Evolutionary conservation across 2,888 invertebrate species (phyloP).

Genomic region (Halictus ligatus): DNA sequence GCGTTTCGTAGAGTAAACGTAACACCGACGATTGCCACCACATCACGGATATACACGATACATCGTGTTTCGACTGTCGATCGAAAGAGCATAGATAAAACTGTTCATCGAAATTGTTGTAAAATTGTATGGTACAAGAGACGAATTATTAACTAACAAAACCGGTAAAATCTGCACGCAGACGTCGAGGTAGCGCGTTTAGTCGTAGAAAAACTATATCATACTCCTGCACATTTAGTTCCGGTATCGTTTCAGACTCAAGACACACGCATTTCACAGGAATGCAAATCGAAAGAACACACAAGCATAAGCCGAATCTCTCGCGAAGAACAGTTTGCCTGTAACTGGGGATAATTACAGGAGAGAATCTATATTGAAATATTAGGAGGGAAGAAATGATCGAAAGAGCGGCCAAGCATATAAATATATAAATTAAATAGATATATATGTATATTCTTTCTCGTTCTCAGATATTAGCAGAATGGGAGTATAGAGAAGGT

Average conservation of each 20-base stretch:
- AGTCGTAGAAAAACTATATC: constrained; percentile 62
- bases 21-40: constrained; percentile 44
- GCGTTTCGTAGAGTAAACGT: constrained; percentile 32
- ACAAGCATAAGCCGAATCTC: constrained; percentile 25
- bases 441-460: constrained; percentile 62
- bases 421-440: constrained; percentile 64
- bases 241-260: constrained; percentile 49
- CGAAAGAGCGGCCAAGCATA: constrained; percentile 66
- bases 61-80: constrained; percentile 75
- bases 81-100: constrained; percentile 54
- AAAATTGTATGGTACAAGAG: constrained; percentile 56
- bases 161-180: constrained; percentile 41
- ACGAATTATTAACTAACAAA: constrained; percentile 44
- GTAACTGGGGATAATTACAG: constrained; percentile 34
- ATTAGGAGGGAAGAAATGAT: constrained; percentile 47
- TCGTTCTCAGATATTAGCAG: constrained; percentile 55
- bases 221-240: constrained; percentile 64
- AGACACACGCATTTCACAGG: constrained; percentile 41
- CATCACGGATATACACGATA: constrained; percentile 60
- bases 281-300: constrained; percentile 1
- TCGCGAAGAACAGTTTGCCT: constrained; percentile 32
- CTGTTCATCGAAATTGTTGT: constrained; percentile 56
- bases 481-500: constrained; percentile 56
- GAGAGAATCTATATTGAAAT: constrained; percentile 55
- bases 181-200: constrained; percentile 59